Evolutionary conservation across 2,113 vertebrate genomes (phyloP).

Genomic region (Pluvianellus socialis): DNA sequence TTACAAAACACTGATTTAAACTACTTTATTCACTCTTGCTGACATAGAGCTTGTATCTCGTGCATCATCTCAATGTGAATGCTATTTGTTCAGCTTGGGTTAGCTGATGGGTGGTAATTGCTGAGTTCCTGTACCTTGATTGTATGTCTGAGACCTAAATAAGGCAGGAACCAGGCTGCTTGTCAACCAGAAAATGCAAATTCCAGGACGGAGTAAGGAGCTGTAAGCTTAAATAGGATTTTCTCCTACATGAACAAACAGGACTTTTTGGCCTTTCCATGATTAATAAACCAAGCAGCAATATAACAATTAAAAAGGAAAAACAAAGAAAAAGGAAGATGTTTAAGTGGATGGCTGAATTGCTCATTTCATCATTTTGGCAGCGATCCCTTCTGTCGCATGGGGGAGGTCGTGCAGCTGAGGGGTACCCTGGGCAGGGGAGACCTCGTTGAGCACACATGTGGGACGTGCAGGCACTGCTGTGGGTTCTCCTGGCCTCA

Average conservation of each 20-base stretch:
- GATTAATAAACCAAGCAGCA: not conserved
- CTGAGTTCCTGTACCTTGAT: not conserved
- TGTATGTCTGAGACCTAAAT: not conserved
- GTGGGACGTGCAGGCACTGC: no score
- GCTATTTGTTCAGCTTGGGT: conserved; percentile 17
- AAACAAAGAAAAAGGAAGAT: not conserved
- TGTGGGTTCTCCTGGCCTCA: not conserved
- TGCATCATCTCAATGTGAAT: not conserved
- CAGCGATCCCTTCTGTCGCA: not conserved
- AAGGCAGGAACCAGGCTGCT: not conserved
- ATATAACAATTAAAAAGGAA: not conserved
- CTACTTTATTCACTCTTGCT: not conserved
- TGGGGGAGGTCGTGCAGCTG: not conserved
- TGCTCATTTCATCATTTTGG: not conserved
- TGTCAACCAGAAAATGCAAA: conserved; percentile 18
- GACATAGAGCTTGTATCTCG: not conserved
- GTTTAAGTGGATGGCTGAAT: not conserved
- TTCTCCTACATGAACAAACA: not conserved
- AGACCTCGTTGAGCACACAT: not conserved
- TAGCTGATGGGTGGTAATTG: conserved; percentile 6
- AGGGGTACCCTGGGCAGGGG: not conserved
- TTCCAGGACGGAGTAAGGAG: not conserved
- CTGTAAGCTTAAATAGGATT: not conserved
- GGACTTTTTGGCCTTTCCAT: not conserved
- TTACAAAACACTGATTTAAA: not conserved